Conservation (phyloP, 2,888 invertebrate species). For the Bhutanitis thaidina region DNA sequence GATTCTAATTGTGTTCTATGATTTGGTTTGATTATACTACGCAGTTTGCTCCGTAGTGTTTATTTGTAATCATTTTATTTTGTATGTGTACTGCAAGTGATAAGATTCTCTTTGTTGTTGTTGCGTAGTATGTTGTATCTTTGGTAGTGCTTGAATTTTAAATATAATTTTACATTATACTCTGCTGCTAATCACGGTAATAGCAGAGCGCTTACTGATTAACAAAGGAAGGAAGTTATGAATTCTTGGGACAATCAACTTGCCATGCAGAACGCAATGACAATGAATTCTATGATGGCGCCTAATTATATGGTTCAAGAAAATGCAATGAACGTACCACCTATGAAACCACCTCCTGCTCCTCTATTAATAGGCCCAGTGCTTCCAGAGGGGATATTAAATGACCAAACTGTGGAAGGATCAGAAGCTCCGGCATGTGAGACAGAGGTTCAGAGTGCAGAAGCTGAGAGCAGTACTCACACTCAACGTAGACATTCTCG, state of each 20-base stretch:
- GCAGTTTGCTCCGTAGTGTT: too few relatives aligned
- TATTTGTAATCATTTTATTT: too few relatives aligned
- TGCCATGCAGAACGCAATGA: slow-evolving; percentile 22
- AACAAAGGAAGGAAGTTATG: too few relatives aligned
- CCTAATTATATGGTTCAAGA: slow-evolving; percentile 27
- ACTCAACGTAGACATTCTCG: slow-evolving; percentile 13
- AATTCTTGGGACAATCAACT: slow-evolving; percentile 25
- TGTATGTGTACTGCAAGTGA: too few relatives aligned
- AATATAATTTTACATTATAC: too few relatives aligned
- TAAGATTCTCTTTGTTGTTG: too few relatives aligned
- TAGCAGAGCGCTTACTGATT: too few relatives aligned
- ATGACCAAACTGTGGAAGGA: background rate
- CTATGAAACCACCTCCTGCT: slow-evolving; percentile 21
- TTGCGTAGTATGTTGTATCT: too few relatives aligned
- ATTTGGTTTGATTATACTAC: too few relatives aligned
- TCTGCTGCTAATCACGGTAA: too few relatives aligned
- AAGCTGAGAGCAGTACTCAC: slow-evolving; percentile 21
- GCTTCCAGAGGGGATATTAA: slow-evolving; percentile 24
- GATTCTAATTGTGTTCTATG: too few relatives aligned
- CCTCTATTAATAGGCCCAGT: slow-evolving; percentile 29
- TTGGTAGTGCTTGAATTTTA: too few relatives aligned
- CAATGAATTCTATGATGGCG: slow-evolving; percentile 21
- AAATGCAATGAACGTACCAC: slow-evolving; percentile 17
- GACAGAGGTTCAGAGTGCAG: slow-evolving; percentile 5
- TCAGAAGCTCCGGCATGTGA: background rate